phyloP scores from a whole-genome alignment of 2,888 invertebrate species.

The Oxytorus armatus region DNA sequence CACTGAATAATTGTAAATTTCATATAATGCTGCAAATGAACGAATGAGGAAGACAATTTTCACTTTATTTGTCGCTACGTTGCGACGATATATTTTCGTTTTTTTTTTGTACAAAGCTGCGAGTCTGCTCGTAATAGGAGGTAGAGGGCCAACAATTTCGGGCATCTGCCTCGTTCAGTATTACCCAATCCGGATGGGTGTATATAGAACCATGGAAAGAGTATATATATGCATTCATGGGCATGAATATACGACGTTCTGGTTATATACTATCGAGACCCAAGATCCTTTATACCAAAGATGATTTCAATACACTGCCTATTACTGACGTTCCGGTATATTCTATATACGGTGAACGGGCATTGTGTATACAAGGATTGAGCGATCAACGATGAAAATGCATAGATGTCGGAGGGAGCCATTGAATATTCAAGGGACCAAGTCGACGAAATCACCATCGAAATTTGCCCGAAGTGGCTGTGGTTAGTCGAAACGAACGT shows the following conservation, averaged over 20 bases:
- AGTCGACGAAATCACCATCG: slow-evolving; percentile 9
- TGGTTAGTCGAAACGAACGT: slow-evolving; percentile 12
- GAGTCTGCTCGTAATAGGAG: background rate
- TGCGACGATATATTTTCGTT: slow-evolving; percentile 30
- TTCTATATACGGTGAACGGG: background rate
- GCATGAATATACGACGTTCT: slow-evolving; percentile 21
- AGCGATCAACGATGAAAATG: slow-evolving; percentile 37
- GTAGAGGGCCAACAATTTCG: slow-evolving; percentile 44
- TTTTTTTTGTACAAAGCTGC: slow-evolving; percentile 28
- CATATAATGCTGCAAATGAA: background rate
- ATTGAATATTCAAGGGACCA: slow-evolving; percentile 32
- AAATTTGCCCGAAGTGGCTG: slow-evolving; percentile 13
- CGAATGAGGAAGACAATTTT: background rate
- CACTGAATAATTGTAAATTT: background rate
- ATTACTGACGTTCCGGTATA: slow-evolving; percentile 38
- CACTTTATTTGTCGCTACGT: slow-evolving; percentile 13
- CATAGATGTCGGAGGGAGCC: slow-evolving; percentile 16
- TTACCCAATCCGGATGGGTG: slow-evolving; percentile 46
- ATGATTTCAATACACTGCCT: slow-evolving; percentile 47
- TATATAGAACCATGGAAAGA: background rate
- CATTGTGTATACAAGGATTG: slow-evolving; percentile 22
- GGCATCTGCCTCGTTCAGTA: slow-evolving; percentile 52
- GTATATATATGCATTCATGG: slow-evolving; percentile 1
- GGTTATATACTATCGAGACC: background rate
- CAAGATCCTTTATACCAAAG: slow-evolving; percentile 23